Evolutionary conservation across 2,888 invertebrate genomes (phyloP).

Genomic region (Mechanitis mazaeus): DNA sequence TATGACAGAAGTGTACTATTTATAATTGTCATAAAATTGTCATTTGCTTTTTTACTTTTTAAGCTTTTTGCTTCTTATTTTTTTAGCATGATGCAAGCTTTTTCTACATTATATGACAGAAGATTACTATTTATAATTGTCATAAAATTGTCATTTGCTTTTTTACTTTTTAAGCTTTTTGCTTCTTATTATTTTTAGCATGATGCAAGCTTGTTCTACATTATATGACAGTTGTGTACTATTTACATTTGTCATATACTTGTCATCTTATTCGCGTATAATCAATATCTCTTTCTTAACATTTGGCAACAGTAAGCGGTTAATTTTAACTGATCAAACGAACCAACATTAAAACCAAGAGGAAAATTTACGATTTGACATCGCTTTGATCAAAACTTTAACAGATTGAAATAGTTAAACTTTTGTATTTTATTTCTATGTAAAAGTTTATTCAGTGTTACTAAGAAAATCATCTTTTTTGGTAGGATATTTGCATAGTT

Average conservation of each 20-base stretch:
- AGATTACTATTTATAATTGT: no score
- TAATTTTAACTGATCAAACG: constrained; percentile 35
- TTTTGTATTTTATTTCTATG: not conserved
- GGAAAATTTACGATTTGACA: not conserved
- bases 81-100: no score
- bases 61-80: no score
- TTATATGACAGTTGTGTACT: not conserved
- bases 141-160: no score
- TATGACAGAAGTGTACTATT: no score
- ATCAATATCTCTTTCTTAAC: constrained; percentile 8
- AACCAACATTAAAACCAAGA: not conserved
- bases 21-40: no score
- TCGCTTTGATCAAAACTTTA: not conserved
- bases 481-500: not conserved
- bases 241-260: not conserved
- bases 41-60: no score
- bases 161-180: no score
- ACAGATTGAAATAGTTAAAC: not conserved
- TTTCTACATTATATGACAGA: no score
- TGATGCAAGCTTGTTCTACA: not conserved
- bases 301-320: constrained; percentile 20
- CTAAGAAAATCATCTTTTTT: not conserved
- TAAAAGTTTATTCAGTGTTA: not conserved
- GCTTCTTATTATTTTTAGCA: not conserved
- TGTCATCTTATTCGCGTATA: not conserved